phyloP scores from a whole-genome alignment of 2,888 invertebrate genomes.

The Drosophila longiperda region DNA sequence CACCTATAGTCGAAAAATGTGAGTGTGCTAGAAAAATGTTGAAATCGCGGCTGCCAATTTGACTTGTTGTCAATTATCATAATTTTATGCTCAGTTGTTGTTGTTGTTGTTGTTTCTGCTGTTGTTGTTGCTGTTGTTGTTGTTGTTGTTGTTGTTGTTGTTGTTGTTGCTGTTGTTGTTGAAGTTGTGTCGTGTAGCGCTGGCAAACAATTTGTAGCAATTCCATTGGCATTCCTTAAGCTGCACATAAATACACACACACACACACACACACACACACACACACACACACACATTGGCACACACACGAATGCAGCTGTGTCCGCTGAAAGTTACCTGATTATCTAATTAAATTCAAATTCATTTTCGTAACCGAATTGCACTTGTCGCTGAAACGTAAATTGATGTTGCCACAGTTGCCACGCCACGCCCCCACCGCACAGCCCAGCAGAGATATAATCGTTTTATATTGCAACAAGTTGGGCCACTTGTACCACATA shows the following conservation, averaged over 20 bases:
- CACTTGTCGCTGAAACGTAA: slow-evolving; percentile 56
- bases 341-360: slow-evolving; percentile 65
- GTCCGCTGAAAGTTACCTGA: slow-evolving; percentile 19
- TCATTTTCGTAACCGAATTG: slow-evolving; percentile 35
- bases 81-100: slow-evolving; percentile 43
- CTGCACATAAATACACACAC: slow-evolving; percentile 20
- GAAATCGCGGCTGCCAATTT: slow-evolving; percentile 46
- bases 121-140: slow-evolving; percentile 13
- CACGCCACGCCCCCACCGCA: slow-evolving; percentile 37
- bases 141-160: slow-evolving; percentile 24
- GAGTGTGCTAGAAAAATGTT: slow-evolving; percentile 35
- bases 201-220: slow-evolving; percentile 60
- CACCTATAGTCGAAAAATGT: slow-evolving; percentile 11
- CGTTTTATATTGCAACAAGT: slow-evolving; percentile 15
- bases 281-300: background rate
- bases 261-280: background rate
- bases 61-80: slow-evolving; percentile 66
- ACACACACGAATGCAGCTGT: slow-evolving; percentile 13
- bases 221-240: slow-evolving; percentile 56
- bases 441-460: slow-evolving; percentile 6
- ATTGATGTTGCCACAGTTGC: slow-evolving; percentile 1
- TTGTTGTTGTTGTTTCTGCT: slow-evolving; percentile 20
- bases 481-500: slow-evolving; percentile 19
- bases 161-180: slow-evolving; percentile 18
- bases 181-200: slow-evolving; percentile 32